phyloP scores from a whole-genome alignment of 1,140 invertebrate genomes.

The Drosophila bocki region DNA sequence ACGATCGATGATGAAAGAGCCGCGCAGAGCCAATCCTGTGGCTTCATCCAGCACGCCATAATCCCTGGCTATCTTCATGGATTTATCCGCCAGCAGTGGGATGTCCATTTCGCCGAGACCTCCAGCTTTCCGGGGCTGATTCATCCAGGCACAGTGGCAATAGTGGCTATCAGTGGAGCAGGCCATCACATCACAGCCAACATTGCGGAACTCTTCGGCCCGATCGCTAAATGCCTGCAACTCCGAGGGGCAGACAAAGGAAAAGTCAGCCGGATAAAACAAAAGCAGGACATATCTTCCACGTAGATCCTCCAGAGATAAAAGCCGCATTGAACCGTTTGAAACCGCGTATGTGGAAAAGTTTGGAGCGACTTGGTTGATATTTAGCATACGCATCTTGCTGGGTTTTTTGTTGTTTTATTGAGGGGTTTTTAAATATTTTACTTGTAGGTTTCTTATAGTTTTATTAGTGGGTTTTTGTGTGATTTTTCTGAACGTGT shows the following conservation, averaged over 20 bases:
- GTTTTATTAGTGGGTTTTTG: background rate
- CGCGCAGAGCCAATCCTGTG: conserved; percentile 96
- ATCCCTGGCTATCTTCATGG: conserved; percentile 91
- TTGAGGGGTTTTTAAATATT: too few species aligned
- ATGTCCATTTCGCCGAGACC: conserved; percentile 98
- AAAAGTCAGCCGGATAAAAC: conserved; percentile 99
- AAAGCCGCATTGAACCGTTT: conserved; percentile 94
- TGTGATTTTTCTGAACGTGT: background rate
- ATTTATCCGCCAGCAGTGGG: conserved; percentile 97
- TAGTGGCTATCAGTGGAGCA: conserved; percentile 96
- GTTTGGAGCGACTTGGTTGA: conserved; percentile 88
- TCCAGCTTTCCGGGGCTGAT: conserved; percentile 95
- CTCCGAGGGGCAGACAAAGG: conserved; percentile 97
- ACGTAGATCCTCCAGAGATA: conserved; percentile 93
- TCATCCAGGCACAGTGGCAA: conserved; percentile 96
- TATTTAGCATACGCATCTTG: conserved; percentile 43
- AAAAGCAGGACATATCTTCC: conserved; percentile 98
- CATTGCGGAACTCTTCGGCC: conserved; percentile 92
- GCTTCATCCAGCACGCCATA: conserved; percentile 98
- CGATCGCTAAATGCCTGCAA: conserved; percentile 97
- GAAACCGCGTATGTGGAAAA: conserved; percentile 93
- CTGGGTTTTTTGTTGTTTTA: background rate
- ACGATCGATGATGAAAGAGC: conserved; percentile 98
- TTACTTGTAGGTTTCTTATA: background rate
- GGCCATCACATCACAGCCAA: conserved; percentile 93